Evolutionary conservation across 2,797 vertebrate genomes (phyloP), one percentile per base, ranked within the genome.

Genomic region (Megaceryle alcyon): DNA sequence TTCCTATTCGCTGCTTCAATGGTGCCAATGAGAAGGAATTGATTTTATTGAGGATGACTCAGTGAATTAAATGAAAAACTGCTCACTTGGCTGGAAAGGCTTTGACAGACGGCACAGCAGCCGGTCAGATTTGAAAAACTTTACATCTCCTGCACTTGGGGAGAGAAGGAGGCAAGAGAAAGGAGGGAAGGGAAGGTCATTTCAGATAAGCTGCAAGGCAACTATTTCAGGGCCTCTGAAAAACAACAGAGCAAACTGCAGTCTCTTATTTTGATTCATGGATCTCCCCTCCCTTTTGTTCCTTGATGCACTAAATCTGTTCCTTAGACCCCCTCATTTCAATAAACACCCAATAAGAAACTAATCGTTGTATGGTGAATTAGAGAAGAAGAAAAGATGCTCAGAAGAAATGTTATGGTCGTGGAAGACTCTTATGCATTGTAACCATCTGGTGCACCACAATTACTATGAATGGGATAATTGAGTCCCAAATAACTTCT

Each of bases 401-500:
- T 97, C 91, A 91, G 95, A 92, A 98, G 98, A 98, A 98, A 92
- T 98, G 98, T 95, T 97, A 98, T 98, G 98, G 98, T 98, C 96
- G 78, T 95, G 96, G 97, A 98, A 98, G 98, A 97, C 97, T 98
- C 98, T 97, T 97, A 97, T 97, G 98, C 97, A 98, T 98, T 98
- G 98, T 98, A 98, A 98, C 98, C 99, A 99, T 99, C 99, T 99
- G 98, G 98, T 98, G 98, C 90, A 71, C 98, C 93, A 96, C 92
- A 85, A 96, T 98, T 96, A 91, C 97, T 96, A 93, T 98, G 98
- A 98, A 98, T 92, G 96, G 95, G 97, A 98, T 98, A 99, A 99
- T 98, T 98, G 98, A 99, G 98, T 98, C 97, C 98, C 98, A 98
- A 98, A 98, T 98, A 98, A 98, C 98, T 98, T 98, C 98, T 98